Evolutionary conservation across 1,140 invertebrate species (phyloP).

Genomic region (Aphelinus certus): DNA sequence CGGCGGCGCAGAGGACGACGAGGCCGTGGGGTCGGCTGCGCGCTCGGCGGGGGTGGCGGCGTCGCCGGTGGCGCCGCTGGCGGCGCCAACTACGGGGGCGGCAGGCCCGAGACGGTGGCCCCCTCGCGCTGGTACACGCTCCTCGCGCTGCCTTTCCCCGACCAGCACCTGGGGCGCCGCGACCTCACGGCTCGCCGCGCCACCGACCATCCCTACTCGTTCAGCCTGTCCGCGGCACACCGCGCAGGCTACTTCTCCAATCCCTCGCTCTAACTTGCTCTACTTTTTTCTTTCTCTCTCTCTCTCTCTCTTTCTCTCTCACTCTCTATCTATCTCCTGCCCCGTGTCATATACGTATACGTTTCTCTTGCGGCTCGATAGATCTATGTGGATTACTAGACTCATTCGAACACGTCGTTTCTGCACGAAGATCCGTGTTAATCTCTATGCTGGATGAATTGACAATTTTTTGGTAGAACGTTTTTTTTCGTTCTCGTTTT

Average conservation of each 20-base stretch:
- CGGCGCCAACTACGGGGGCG: constrained; percentile 55
- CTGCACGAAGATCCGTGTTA: too few relatives aligned
- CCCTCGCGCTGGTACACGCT: constrained; percentile 88
- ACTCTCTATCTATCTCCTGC: not conserved
- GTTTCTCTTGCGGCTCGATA: too few relatives aligned
- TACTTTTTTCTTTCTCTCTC: not conserved
- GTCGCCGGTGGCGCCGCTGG: constrained; percentile 63
- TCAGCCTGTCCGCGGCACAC: constrained; percentile 65
- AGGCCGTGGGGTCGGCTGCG: constrained; percentile 53
- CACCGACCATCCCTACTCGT: constrained; percentile 71
- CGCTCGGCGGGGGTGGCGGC: constrained; percentile 60
- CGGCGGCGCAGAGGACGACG: constrained; percentile 44
- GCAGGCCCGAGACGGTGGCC: constrained; percentile 64
- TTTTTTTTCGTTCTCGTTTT: too few relatives aligned
- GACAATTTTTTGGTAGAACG: too few relatives aligned
- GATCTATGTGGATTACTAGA: too few relatives aligned
- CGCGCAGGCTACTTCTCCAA: constrained; percentile 88
- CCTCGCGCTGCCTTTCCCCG: constrained; percentile 88
- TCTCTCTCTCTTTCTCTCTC: not conserved
- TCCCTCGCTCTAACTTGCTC: constrained; percentile 59
- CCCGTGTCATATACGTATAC: too few relatives aligned
- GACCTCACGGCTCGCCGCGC: constrained; percentile 77
- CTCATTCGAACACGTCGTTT: too few relatives aligned
- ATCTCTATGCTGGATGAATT: too few relatives aligned
- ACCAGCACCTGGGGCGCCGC: constrained; percentile 86